A percentile compares a stretch with the other conserved stretches of the same genome.
phyloP scores from a whole-genome alignment of 2,113 vertebrate species.

The Scophthalmus maximus region DNA sequence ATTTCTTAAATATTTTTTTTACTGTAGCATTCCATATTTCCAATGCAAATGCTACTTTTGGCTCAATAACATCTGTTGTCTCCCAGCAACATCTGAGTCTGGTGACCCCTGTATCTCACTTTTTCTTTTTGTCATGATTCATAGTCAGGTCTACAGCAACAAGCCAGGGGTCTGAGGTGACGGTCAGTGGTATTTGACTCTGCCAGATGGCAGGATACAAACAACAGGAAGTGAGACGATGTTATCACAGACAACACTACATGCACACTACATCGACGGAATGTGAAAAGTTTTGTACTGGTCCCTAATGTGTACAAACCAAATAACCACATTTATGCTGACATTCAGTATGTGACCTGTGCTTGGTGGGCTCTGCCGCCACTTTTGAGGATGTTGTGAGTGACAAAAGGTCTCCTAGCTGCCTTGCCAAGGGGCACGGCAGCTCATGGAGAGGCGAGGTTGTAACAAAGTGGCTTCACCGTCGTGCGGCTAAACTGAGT shows the following conservation, averaged over 20 bases:
- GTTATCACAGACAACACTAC: background rate
- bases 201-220: background rate
- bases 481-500: constrained; percentile 13
- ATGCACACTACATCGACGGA: background rate
- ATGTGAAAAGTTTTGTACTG: background rate
- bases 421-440: constrained; percentile 1
- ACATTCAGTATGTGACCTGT: too few relatives aligned
- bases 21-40: background rate
- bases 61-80: background rate
- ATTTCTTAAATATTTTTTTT: background rate
- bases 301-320: background rate
- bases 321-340: background rate
- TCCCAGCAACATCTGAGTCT: background rate
- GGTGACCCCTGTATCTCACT: background rate
- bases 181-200: background rate
- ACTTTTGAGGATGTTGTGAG: constrained; percentile 1
- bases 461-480: constrained; percentile 17
- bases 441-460: background rate
- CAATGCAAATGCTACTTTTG: background rate
- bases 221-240: background rate
- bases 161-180: constrained; percentile 1
- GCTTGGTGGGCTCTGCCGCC: background rate
- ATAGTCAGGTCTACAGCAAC: background rate
- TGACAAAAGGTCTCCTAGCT: background rate
- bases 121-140: background rate